Evolutionary conservation across 2,113 vertebrate genomes (phyloP).

Genomic region (Carettochelys insculpta): DNA sequence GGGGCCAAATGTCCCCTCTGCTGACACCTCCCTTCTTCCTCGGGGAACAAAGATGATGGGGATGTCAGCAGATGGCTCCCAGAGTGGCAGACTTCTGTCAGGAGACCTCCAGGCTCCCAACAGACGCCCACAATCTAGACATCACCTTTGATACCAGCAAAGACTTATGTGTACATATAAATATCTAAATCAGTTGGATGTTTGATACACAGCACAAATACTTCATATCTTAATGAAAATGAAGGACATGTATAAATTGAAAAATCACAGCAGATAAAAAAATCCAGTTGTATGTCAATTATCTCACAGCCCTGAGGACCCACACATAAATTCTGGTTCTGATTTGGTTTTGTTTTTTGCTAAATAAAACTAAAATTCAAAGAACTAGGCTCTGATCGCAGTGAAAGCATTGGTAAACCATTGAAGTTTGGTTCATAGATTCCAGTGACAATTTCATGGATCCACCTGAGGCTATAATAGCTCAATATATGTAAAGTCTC

Average conservation of each 20-base stretch:
- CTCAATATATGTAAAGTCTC: neutral
- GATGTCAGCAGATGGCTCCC: too few species aligned
- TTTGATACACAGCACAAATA: fast-evolving
- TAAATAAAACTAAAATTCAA: fast-evolving
- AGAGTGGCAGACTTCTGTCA: too few species aligned
- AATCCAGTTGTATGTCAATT: neutral
- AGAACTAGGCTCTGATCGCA: fast-evolving
- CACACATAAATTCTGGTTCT: neutral
- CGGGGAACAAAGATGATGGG: too few species aligned
- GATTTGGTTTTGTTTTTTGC: neutral
- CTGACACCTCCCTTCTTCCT: too few species aligned
- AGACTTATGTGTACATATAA: neutral
- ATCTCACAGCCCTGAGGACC: neutral
- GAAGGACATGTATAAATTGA: fast-evolving
- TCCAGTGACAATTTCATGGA: neutral
- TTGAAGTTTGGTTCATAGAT: neutral
- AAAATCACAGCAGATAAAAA: neutral
- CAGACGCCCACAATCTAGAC: too few species aligned
- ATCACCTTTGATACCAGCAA: fast-evolving
- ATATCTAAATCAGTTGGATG: neutral
- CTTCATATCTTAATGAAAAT: fast-evolving
- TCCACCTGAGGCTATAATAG: neutral
- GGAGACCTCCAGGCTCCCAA: too few species aligned
- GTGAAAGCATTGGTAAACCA: neutral
- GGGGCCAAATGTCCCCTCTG: too few species aligned